Conservation (phyloP, 2,797 vertebrate genomes). For the Synaphobranchus kaupii region DNA sequence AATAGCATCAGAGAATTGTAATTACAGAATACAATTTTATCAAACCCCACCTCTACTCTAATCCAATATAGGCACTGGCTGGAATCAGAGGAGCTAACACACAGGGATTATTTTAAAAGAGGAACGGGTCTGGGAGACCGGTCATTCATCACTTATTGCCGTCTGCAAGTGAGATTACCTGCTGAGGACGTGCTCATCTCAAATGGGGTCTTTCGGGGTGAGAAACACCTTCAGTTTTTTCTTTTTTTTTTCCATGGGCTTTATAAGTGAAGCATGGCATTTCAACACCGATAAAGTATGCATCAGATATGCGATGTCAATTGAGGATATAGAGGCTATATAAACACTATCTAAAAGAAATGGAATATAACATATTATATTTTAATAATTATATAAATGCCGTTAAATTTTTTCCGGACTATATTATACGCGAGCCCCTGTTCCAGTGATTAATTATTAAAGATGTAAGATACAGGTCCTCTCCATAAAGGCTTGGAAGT, state of each 20-base stretch:
- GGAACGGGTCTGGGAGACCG: not conserved
- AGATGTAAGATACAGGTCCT: not conserved
- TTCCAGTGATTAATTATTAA: not conserved
- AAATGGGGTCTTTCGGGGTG: not conserved
- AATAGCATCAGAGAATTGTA: too few species aligned
- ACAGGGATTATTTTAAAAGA: not conserved
- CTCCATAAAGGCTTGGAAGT: not conserved
- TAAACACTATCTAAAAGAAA: not conserved
- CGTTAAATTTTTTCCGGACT: not conserved
- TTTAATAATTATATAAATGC: not conserved
- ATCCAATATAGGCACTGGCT: not conserved
- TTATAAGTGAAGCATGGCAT: not conserved
- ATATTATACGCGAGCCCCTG: not conserved
- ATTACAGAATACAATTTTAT: not conserved
- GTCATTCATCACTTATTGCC: not conserved
- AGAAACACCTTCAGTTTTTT: not conserved
- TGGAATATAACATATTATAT: not conserved
- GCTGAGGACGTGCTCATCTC: not conserved
- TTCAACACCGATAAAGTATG: not conserved
- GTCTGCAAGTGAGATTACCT: conserved; percentile 13
- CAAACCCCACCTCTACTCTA: not conserved
- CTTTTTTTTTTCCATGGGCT: not conserved
- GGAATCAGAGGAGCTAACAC: not conserved
- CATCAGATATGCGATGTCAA: not conserved
- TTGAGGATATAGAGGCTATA: not conserved